A percentile compares a stretch with the other conserved stretches of the same genome.
phyloP scores from a whole-genome alignment of 1,140 invertebrate genomes.

The honey bee (Apis mellifera) region Amel_HAv3.1 CM009936.2:16640001-16640500 shows the following conservation, averaged over 20 bases:
- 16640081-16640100: conserved; percentile 98
- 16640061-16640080: conserved; percentile 97
- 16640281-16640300: conserved; percentile 77
- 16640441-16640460: conserved; percentile 80
- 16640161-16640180: conserved; percentile 77
- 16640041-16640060: conserved; percentile 98
- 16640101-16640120: conserved; percentile 90
- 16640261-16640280: conserved; percentile 81
- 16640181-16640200: conserved; percentile 68
- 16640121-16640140: conserved; percentile 90
- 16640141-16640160: conserved; percentile 82
- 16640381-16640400: conserved; percentile 95
- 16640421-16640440: conserved; percentile 78
- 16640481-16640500: conserved; percentile 81
- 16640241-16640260: conserved; percentile 64
- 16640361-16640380: conserved; percentile 91
- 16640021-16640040: conserved; percentile 99
- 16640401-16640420: conserved; percentile 89
- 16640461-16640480: conserved; percentile 79
- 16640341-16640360: conserved; percentile 88
- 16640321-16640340: conserved; percentile 93
- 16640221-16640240: conserved; percentile 70
- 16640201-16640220: conserved; percentile 66
- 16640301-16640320: conserved; percentile 74
- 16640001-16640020: conserved; percentile 98